phyloP scores from a whole-genome alignment of 2,797 vertebrate genomes.

The Propithecus deckenii region DNA sequence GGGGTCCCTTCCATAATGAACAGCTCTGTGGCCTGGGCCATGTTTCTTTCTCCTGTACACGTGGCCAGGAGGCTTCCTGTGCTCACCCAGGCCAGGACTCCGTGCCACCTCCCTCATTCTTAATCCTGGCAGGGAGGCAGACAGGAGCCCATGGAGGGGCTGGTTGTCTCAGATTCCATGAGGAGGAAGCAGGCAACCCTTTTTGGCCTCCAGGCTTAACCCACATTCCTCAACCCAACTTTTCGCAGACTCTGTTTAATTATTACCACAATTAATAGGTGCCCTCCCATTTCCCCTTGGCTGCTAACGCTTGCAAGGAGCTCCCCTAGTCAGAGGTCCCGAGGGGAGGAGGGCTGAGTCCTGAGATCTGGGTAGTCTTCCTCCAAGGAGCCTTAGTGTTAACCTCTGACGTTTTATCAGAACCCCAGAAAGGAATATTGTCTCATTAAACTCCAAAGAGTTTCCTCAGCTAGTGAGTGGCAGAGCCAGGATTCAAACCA shows the following conservation, averaged over 20 bases:
- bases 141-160: background rate
- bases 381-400: background rate
- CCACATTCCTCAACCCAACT: background rate
- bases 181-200: background rate
- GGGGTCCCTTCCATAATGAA: background rate
- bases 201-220: background rate
- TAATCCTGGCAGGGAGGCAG: background rate
- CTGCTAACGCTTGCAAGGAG: background rate
- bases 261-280: background rate
- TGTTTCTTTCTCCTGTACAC: background rate
- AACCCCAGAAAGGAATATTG: background rate
- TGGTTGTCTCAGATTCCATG: background rate
- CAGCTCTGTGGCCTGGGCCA: too few relatives aligned
- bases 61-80: background rate
- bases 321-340: background rate
- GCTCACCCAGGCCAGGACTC: background rate
- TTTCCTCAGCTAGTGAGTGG: background rate
- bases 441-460: background rate
- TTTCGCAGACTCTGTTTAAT: background rate
- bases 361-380: background rate
- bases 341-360: background rate
- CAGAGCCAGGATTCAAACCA: background rate
- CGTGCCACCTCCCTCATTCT: background rate
- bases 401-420: background rate
- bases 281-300: background rate